Percentiles rank a stretch among this genome's conserved stretches.
These are phyloP conservation scores for Sylvietta virens DNA, from an alignment of 2,113 vertebrate genomes.

Conservation along the genomic window DNA sequence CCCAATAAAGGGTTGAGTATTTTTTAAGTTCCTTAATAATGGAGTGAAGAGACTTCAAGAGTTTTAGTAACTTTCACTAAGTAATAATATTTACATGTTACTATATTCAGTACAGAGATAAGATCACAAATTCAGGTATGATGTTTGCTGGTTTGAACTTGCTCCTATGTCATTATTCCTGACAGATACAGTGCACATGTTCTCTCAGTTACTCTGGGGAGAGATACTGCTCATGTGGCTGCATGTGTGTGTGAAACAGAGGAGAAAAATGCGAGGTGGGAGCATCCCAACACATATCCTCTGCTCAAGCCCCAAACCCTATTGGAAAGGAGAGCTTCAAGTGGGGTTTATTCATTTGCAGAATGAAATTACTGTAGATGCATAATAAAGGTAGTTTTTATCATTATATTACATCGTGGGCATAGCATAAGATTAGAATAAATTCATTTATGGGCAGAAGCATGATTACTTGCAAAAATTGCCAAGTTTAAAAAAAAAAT, in stretches of 20 bases:
- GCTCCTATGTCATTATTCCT: not conserved
- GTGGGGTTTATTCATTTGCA: not conserved
- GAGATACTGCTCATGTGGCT: not conserved
- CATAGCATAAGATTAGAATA: not conserved
- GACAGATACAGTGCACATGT: not conserved
- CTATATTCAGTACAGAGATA: not conserved
- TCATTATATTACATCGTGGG: not conserved
- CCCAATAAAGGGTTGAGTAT: rapidly evolving
- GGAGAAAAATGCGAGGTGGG: not conserved
- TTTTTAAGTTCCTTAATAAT: not conserved
- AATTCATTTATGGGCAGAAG: not conserved
- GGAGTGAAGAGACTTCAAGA: not conserved
- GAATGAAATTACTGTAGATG: not conserved
- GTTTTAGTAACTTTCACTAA: not conserved
- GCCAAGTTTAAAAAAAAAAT: not conserved
- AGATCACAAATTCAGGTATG: not conserved
- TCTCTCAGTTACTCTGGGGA: not conserved
- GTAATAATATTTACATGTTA: not conserved
- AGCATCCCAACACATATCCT: not conserved
- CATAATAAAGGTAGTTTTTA: not conserved
- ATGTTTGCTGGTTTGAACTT: not conserved
- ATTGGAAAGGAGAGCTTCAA: not conserved
- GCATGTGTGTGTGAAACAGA: not conserved
- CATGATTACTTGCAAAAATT: not conserved
- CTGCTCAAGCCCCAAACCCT: not conserved